phyloP scores from a whole-genome alignment of 2,888 invertebrate species.

The Eupsilia transversa region DNA sequence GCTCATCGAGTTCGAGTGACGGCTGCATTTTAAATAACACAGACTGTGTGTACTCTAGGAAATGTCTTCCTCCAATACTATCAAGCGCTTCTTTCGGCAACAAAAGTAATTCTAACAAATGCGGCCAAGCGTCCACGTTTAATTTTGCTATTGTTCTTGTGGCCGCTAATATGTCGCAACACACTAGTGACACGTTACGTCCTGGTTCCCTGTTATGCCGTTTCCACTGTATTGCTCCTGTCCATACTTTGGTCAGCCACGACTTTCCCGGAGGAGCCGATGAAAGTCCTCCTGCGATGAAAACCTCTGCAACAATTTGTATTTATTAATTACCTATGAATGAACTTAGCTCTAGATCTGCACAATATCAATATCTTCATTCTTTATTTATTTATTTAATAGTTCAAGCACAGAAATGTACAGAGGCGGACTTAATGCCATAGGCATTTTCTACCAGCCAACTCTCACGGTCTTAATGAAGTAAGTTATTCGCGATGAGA shows the following conservation, averaged over 20 bases:
- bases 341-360: neutral
- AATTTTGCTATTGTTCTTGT: neutral
- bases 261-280: neutral
- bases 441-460: no score
- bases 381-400: neutral
- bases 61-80: neutral
- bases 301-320: slow-evolving; percentile 9
- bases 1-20: slow-evolving; percentile 11
- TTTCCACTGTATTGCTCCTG: slow-evolving; percentile 33
- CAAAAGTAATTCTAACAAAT: slow-evolving; percentile 20
- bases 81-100: slow-evolving; percentile 27
- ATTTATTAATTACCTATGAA: neutral
- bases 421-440: no score
- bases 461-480: neutral
- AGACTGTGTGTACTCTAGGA: neutral
- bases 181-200: neutral
- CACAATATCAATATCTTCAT: neutral
- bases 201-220: slow-evolving; percentile 12
- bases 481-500: neutral
- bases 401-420: no score
- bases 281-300: neutral
- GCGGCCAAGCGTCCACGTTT: slow-evolving; percentile 21
- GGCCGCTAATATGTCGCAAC: slow-evolving; percentile 14
- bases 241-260: slow-evolving; percentile 23
- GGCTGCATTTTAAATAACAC: slow-evolving; percentile 29